phyloP scores from a whole-genome alignment of 2,888 invertebrate species.

The Fabriciana adippe region DNA sequence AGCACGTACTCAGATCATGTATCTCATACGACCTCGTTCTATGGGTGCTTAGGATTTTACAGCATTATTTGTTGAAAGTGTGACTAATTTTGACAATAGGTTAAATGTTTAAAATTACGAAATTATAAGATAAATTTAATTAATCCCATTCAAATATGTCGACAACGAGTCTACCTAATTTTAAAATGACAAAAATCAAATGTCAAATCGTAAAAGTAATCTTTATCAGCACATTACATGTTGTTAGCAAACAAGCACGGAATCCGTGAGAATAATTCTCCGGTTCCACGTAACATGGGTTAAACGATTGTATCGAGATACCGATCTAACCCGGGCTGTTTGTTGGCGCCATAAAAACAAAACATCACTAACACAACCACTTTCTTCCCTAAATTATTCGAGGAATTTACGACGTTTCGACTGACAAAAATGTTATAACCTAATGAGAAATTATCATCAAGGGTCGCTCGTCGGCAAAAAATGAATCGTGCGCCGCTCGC shows the following conservation, averaged over 20 bases:
- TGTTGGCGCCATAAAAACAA: slow-evolving; percentile 82
- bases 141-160: background rate
- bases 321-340: slow-evolving; percentile 78
- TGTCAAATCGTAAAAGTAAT: slow-evolving; percentile 46
- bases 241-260: slow-evolving; percentile 65
- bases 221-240: slow-evolving; percentile 64
- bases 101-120: background rate
- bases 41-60: slow-evolving; percentile 23
- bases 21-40: slow-evolving; percentile 14
- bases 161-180: slow-evolving; percentile 18
- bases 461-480: slow-evolving; percentile 71
- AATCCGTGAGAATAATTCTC: slow-evolving; percentile 75
- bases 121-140: background rate
- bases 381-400: slow-evolving; percentile 81
- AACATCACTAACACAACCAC: slow-evolving; percentile 77
- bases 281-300: slow-evolving; percentile 79
- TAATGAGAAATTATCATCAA: slow-evolving; percentile 82
- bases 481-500: slow-evolving; percentile 61
- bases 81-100: background rate
- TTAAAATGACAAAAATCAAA: slow-evolving; percentile 28
- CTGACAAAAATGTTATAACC: slow-evolving; percentile 80
- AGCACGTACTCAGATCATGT: slow-evolving; percentile 34
- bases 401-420: slow-evolving; percentile 79
- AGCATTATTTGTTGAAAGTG: background rate
- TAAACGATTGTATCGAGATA: slow-evolving; percentile 81